These are phyloP conservation scores for Sphaeridia pumilis DNA, from an alignment of 2,888 invertebrate species.

Conservation along the genomic window DNA sequence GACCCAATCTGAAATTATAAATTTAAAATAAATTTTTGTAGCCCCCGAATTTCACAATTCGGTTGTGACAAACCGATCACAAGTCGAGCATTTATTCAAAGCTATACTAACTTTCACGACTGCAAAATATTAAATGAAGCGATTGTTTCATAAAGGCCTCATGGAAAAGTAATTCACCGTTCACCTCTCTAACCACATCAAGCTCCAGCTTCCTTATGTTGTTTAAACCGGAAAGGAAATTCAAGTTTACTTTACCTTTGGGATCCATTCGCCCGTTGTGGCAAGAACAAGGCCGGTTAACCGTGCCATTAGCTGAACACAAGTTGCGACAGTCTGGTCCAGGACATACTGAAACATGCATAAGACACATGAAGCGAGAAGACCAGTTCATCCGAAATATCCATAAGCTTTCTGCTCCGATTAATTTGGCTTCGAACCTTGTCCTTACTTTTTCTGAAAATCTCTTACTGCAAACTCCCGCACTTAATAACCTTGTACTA, in stretches of 20 bases:
- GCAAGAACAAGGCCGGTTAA: conserved; percentile 12
- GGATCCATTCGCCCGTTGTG: conserved; percentile 14
- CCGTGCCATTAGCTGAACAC: conserved; percentile 5
- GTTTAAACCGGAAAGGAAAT: background rate
- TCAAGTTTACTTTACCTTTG: conserved; percentile 8
- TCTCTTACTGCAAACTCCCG: background rate
- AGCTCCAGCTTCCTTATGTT: background rate
- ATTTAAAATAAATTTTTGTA: background rate
- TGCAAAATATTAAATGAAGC: too few relatives aligned
- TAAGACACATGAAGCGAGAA: too few relatives aligned
- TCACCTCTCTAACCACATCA: too few relatives aligned
- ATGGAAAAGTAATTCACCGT: too few relatives aligned
- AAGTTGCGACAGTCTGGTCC: conserved; percentile 12
- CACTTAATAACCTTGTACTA: too few relatives aligned
- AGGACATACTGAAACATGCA: conserved; percentile 8
- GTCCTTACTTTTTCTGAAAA: background rate
- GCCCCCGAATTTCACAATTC: background rate
- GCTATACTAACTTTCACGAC: too few relatives aligned
- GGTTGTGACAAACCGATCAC: too few relatives aligned
- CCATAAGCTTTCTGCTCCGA: too few relatives aligned
- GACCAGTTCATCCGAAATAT: too few relatives aligned
- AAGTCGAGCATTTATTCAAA: too few relatives aligned
- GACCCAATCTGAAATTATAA: conserved; percentile 11
- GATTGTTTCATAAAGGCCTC: too few relatives aligned
- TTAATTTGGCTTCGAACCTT: background rate